Evolutionary conservation across 2,113 vertebrate species (phyloP).

Genomic region (Proterorhinus semilunaris): DNA sequence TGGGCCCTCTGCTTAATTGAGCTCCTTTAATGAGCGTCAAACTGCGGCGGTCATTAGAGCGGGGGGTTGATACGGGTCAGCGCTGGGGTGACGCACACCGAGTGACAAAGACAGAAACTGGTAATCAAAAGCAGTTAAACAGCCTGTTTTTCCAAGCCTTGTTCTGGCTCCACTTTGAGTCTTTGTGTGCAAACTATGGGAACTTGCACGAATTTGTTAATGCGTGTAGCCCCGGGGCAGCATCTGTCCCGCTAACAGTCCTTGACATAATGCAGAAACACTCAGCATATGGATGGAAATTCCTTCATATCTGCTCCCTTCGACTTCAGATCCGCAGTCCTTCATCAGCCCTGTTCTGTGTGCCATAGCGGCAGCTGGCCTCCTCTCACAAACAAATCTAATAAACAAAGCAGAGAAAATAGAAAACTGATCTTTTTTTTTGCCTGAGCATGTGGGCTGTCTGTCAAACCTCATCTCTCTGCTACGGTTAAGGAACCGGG

Average conservation of each 20-base stretch:
- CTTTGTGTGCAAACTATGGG: slow-evolving; percentile 24
- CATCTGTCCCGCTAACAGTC: slow-evolving; percentile 64
- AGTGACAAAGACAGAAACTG: slow-evolving; percentile 18
- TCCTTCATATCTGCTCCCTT: slow-evolving; percentile 40
- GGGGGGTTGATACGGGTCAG: slow-evolving; percentile 64
- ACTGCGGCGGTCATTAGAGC: slow-evolving; percentile 68
- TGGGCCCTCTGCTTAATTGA: slow-evolving; percentile 70
- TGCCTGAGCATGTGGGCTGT: slow-evolving; percentile 28
- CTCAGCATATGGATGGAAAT: slow-evolving; percentile 52
- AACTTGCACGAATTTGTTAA: slow-evolving; percentile 43
- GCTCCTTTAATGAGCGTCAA: slow-evolving; percentile 74
- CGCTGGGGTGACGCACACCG: slow-evolving; percentile 40
- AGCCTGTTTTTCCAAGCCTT: slow-evolving; percentile 16
- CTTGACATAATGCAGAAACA: slow-evolving; percentile 34
- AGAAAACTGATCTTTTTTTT: slow-evolving; percentile 30
- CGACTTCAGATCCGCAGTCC: slow-evolving; percentile 28
- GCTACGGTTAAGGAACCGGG: slow-evolving; percentile 49
- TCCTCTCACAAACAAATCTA: slow-evolving; percentile 47
- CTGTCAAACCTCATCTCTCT: slow-evolving; percentile 49
- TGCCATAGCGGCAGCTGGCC: slow-evolving; percentile 38
- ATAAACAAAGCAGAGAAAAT: slow-evolving; percentile 47
- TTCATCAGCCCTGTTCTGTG: slow-evolving; percentile 22
- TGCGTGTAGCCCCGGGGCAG: slow-evolving; percentile 47
- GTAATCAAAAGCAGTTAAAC: slow-evolving; percentile 25
- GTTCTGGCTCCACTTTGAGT: slow-evolving; percentile 22